phyloP scores from a whole-genome alignment of 2,797 vertebrate genomes.

The Loriculus beryllinus region DNA sequence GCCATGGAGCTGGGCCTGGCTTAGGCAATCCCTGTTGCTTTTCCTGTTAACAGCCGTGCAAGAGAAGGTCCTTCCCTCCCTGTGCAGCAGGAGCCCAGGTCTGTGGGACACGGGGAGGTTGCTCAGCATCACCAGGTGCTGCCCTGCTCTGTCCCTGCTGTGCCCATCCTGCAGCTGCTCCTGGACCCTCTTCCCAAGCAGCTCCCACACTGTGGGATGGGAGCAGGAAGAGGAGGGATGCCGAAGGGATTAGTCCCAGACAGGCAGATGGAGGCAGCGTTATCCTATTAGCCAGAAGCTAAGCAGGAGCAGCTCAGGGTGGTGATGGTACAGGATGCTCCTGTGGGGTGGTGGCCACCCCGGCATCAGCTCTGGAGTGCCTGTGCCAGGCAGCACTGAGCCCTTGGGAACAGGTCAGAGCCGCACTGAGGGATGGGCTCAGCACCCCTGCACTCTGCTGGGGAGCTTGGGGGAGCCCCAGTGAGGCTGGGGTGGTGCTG shows the following conservation, averaged over 20 bases:
- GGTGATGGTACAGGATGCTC: not conserved
- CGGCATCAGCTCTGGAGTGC: not conserved
- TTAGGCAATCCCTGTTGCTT: not conserved
- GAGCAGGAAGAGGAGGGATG: not conserved
- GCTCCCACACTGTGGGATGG: not conserved
- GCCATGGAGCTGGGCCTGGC: not conserved
- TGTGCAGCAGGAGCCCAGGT: not conserved
- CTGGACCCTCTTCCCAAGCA: not conserved
- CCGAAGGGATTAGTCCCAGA: constrained; percentile 21
- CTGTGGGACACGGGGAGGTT: not conserved
- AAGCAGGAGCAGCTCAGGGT: not conserved
- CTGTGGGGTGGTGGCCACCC: not conserved
- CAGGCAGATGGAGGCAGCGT: constrained; percentile 34
- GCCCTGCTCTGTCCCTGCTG: accelerated
- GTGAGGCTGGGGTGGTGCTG: not conserved
- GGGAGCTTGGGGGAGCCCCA: not conserved
- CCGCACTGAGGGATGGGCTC: not conserved
- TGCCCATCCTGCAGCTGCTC: not conserved
- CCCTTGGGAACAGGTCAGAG: not conserved
- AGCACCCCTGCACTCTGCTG: too few relatives aligned
- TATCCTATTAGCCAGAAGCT: constrained; percentile 39
- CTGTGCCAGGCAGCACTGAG: not conserved
- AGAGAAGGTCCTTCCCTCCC: not conserved
- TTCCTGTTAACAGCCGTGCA: not conserved
- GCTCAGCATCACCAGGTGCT: not conserved